phyloP scores from a whole-genome alignment of 2,797 vertebrate genomes.

The Echiichthys vipera region DNA sequence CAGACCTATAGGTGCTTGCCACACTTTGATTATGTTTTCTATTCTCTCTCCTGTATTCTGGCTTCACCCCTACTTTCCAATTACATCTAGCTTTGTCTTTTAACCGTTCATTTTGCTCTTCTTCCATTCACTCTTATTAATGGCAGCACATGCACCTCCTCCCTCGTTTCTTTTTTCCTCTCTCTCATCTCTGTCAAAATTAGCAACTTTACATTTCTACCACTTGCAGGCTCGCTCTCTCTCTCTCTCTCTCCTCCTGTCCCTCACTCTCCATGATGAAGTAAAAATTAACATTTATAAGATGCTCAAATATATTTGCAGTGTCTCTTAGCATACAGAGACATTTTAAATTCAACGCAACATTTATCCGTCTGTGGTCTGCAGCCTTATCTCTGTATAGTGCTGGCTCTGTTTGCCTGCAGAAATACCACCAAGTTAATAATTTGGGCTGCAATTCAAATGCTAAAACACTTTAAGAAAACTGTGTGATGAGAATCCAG shows the following conservation, averaged over 20 bases:
- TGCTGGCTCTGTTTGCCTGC: slow-evolving; percentile 52
- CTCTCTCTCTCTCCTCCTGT: slow-evolving; percentile 1
- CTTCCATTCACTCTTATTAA: slow-evolving; percentile 56
- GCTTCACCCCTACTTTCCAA: slow-evolving; percentile 41
- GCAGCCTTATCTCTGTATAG: slow-evolving; percentile 53
- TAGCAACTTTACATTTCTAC: slow-evolving; percentile 52
- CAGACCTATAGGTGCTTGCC: slow-evolving; percentile 28
- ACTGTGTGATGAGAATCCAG: slow-evolving; percentile 31
- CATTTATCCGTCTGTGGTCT: slow-evolving; percentile 48
- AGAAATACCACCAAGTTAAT: slow-evolving; percentile 63
- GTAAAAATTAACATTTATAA: slow-evolving; percentile 54
- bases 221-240: not conserved
- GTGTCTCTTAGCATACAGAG: slow-evolving; percentile 42
- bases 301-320: slow-evolving; percentile 56
- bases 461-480: slow-evolving; percentile 38
- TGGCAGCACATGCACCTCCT: slow-evolving; percentile 9
- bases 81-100: slow-evolving; percentile 60
- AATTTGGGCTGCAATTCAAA: slow-evolving; percentile 51
- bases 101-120: slow-evolving; percentile 42
- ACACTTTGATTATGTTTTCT: slow-evolving; percentile 52
- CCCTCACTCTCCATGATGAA: slow-evolving; percentile 42
- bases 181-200: slow-evolving; percentile 46
- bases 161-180: not conserved
- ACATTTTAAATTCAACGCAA: slow-evolving; percentile 54
- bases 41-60: slow-evolving; percentile 20